Evolutionary conservation across 2,113 vertebrate genomes (phyloP).

Genomic region (Panthera leo): DNA sequence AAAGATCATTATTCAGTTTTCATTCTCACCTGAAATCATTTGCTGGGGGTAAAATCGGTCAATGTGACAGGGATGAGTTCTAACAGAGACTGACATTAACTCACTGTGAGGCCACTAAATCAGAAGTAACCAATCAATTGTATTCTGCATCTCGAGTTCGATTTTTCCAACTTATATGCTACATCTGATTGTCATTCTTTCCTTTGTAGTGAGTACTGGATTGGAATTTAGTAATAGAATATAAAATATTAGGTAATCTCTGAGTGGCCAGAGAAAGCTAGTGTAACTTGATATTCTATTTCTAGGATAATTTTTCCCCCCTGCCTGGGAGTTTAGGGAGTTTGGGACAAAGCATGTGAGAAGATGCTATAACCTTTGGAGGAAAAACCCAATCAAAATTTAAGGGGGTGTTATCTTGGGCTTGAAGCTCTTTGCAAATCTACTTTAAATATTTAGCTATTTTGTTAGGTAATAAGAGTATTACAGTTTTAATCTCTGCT

Average conservation of each 20-base stretch:
- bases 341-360: background rate
- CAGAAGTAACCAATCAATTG: background rate
- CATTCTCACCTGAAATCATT: slow-evolving; percentile 56
- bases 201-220: background rate
- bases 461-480: slow-evolving; percentile 71
- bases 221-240: background rate
- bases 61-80: background rate
- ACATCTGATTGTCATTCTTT: background rate
- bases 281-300: background rate
- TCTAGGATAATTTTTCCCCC: background rate
- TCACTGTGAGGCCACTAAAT: background rate
- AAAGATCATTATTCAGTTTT: slow-evolving; percentile 34
- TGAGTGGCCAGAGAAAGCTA: background rate
- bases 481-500: slow-evolving; percentile 74
- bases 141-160: background rate
- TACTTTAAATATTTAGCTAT: slow-evolving; percentile 74
- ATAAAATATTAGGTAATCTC: background rate
- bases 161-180: background rate
- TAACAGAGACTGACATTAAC: background rate
- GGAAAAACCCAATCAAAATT: slow-evolving; percentile 47
- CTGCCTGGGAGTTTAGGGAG: background rate
- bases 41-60: background rate
- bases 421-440: slow-evolving; percentile 64
- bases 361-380: slow-evolving; percentile 49
- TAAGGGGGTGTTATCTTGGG: slow-evolving; percentile 57